Evolutionary conservation across 2,113 vertebrate genomes (phyloP).

Genomic region (Prunella himalayana): DNA sequence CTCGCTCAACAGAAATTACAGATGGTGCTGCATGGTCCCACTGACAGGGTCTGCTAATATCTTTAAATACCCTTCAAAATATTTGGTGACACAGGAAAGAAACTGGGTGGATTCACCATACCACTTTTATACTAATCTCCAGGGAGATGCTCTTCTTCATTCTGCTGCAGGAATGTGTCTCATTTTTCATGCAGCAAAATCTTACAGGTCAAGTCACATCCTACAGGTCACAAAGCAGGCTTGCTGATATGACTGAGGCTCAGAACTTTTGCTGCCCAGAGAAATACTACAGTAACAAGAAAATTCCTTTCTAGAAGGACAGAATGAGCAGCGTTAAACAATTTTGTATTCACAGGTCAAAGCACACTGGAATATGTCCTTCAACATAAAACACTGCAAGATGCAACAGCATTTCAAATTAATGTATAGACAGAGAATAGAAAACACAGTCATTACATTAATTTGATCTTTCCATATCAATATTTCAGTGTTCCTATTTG

Average conservation of each 20-base stretch:
- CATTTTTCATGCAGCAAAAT: background rate
- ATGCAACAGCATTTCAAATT: background rate
- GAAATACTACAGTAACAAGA: background rate
- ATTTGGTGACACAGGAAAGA: background rate
- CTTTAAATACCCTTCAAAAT: background rate
- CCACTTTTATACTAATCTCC: background rate
- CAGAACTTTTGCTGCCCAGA: background rate
- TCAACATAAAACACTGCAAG: background rate
- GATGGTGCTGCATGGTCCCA: background rate
- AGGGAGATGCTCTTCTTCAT: background rate
- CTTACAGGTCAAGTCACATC: background rate
- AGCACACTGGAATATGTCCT: background rate
- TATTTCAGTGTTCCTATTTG: background rate
- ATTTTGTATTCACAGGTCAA: background rate
- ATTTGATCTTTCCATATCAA: background rate
- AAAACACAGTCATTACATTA: background rate
- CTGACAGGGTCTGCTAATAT: background rate
- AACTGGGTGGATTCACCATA: background rate
- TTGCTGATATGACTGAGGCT: background rate
- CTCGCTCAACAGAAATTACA: background rate
- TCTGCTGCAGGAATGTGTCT: background rate
- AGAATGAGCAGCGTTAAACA: background rate
- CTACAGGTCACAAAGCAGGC: background rate
- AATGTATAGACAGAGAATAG: background rate
- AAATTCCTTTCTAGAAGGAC: background rate